These are phyloP conservation scores for Forpus xanthops DNA, from an alignment of 2,797 vertebrate species.

Conservation along the genomic window DNA sequence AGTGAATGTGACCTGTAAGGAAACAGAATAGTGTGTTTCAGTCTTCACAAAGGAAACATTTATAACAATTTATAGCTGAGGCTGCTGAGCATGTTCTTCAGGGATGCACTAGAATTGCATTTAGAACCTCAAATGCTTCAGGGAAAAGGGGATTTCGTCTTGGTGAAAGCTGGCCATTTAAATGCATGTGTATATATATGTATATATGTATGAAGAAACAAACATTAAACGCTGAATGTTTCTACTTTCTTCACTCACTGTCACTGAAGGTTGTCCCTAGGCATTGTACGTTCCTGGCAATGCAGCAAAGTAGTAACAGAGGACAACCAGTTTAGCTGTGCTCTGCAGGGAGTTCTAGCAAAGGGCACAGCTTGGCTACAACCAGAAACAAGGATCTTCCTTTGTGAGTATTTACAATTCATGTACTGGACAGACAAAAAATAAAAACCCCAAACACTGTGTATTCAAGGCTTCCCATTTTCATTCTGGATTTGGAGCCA, in stretches of 20 bases:
- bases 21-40: conserved; percentile 10
- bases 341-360: not conserved
- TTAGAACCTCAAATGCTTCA: not conserved
- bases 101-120: conserved; percentile 21
- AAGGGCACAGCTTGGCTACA: not conserved
- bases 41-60: conserved; percentile 28
- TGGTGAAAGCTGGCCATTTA: not conserved
- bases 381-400: not conserved
- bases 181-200: not conserved
- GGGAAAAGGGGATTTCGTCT: not conserved
- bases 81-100: not conserved
- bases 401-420: not conserved
- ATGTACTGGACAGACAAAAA: not conserved
- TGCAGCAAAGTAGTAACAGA: not conserved
- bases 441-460: not conserved
- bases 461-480: not conserved
- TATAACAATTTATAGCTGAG: conserved; percentile 3
- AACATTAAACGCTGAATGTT: not conserved
- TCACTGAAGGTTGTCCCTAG: not conserved
- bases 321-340: not conserved
- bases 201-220: not conserved
- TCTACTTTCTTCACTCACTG: not conserved
- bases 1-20: not conserved
- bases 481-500: not conserved
- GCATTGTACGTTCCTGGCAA: not conserved